Conservation (phyloP, 1,140 invertebrate genomes). For the Zophobas morio region DNA sequence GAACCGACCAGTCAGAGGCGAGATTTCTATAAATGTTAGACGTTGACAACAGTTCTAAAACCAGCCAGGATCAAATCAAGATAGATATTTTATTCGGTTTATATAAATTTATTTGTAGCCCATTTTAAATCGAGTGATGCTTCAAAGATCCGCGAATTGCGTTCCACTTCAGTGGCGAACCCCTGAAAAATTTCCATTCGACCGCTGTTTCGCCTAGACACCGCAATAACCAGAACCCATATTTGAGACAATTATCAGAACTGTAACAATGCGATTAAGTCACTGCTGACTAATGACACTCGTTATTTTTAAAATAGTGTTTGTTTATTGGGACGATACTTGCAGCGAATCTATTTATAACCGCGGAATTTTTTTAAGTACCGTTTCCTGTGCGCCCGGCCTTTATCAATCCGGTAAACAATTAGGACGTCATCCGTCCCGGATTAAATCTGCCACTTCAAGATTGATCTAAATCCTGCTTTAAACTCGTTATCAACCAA, state of each 20-base stretch:
- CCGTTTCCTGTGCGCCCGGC: neutral
- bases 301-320: constrained; percentile 8
- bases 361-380: constrained; percentile 15
- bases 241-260: constrained; percentile 25
- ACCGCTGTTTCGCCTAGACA: no score
- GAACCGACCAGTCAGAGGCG: no score
- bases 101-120: no score
- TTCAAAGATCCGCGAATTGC: no score
- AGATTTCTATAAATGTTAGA: no score
- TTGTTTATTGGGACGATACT: constrained; percentile 3
- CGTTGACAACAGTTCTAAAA: no score
- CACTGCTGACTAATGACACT: neutral
- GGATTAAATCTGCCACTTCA: constrained; percentile 2
- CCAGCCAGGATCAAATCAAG: no score
- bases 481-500: neutral
- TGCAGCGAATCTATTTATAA: neutral
- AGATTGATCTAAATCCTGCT: constrained; percentile 21
- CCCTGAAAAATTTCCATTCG: no score
- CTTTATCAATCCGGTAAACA: neutral
- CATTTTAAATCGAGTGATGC: no score
- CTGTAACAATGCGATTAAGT: constrained; percentile 7
- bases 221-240: neutral
- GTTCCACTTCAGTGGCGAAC: no score
- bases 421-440: no score
- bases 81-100: no score